A percentile compares a stretch with the other conserved stretches of the same genome.
phyloP scores from a whole-genome alignment of 1,140 invertebrate genomes.

The Episyrphus balteatus region DNA sequence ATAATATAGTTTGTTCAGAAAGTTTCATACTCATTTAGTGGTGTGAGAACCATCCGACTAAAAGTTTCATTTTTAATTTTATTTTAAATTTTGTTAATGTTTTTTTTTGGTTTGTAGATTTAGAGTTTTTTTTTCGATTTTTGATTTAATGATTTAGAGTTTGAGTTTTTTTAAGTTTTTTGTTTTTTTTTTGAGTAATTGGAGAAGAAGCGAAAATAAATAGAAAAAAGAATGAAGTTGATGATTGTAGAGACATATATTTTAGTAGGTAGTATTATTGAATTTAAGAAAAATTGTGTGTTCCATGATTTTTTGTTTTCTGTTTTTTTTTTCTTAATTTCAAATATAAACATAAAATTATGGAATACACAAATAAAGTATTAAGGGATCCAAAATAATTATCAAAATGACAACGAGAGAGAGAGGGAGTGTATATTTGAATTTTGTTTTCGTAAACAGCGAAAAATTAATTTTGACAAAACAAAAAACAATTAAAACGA shows the following conservation, averaged over 20 bases:
- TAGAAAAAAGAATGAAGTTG: no score
- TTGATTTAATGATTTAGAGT: neutral
- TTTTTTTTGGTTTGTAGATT: conserved; percentile 16
- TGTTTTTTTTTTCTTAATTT: no score
- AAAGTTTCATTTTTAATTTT: conserved; percentile 19
- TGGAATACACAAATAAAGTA: no score
- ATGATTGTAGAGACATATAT: no score
- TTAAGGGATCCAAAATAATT: no score
- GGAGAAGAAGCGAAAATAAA: neutral
- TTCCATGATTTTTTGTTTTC: neutral
- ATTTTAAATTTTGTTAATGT: conserved; percentile 17
- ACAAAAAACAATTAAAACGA: no score
- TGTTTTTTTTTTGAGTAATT: neutral
- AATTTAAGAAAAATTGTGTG: neutral
- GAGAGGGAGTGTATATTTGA: no score
- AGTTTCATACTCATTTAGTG: conserved; percentile 34
- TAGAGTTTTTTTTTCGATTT: conserved; percentile 16
- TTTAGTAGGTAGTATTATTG: neutral
- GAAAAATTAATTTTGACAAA: no score
- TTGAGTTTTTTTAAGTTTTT: conserved; percentile 2
- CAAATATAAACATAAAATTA: no score
- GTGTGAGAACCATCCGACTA: conserved; percentile 35
- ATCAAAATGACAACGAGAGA: no score
- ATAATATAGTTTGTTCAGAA: neutral
- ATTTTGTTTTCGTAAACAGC: no score